A percentile compares a stretch with the other conserved stretches of the same genome.
These are phyloP conservation scores for Notiomystis cincta DNA, from an alignment of 2,113 vertebrate species.

Conservation along the genomic window DNA sequence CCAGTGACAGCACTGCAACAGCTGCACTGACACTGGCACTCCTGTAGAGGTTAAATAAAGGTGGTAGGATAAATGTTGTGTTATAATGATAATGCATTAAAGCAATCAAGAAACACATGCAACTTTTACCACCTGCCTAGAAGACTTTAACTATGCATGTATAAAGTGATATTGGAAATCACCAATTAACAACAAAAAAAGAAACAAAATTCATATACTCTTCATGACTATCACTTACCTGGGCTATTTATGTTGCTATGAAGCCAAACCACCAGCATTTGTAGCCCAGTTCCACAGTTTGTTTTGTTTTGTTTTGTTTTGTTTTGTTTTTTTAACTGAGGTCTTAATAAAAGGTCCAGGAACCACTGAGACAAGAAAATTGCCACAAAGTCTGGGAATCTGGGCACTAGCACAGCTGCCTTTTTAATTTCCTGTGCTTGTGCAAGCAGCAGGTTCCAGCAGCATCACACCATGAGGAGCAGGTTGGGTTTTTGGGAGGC, in stretches of 20 bases:
- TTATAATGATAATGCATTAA: neutral
- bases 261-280: neutral
- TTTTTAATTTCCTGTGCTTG: neutral
- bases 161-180: conserved; percentile 34
- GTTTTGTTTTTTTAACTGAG: neutral
- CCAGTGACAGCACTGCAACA: neutral
- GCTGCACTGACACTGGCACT: neutral
- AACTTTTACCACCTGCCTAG: conserved; percentile 39
- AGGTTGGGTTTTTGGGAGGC: fast-evolving
- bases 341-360: conserved; percentile 24
- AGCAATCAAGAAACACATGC: neutral
- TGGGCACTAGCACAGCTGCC: neutral
- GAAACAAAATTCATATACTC: neutral
- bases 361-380: neutral
- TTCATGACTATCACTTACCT: neutral
- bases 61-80: neutral
- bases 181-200: neutral
- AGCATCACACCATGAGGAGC: fast-evolving
- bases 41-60: neutral
- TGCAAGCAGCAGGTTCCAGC: neutral
- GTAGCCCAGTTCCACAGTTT: neutral
- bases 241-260: neutral
- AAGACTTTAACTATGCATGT: conserved; percentile 58
- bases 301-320: neutral
- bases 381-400: neutral